Percentiles rank a stretch among this genome's conserved stretches.
Evolutionary conservation across 1,140 invertebrate genomes (phyloP).

Genomic region (Capitella teleta): DNA sequence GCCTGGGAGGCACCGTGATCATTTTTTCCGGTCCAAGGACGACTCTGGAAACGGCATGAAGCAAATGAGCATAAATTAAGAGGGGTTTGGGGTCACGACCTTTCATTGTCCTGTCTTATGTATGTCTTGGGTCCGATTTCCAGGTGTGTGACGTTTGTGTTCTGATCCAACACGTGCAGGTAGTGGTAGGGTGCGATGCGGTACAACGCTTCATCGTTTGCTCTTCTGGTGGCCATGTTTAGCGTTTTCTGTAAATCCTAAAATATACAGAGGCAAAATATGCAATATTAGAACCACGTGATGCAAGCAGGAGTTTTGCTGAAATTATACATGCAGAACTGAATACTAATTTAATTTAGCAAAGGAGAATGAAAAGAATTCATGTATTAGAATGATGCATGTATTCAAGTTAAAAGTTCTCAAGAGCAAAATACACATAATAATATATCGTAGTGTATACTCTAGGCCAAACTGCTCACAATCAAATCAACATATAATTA

Average conservation of each 20-base stretch:
- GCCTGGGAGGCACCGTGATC: slow-evolving; percentile 46
- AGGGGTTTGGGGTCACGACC: background rate
- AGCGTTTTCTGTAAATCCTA: background rate
- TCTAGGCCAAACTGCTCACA: no score
- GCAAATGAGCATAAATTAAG: no score
- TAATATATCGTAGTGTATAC: no score
- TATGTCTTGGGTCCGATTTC: slow-evolving; percentile 47
- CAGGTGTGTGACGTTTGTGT: slow-evolving; percentile 45
- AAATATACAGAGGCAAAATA: background rate
- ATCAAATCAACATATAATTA: no score
- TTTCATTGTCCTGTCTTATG: slow-evolving; percentile 45
- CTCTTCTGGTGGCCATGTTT: no score
- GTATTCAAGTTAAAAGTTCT: no score
- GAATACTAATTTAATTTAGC: no score
- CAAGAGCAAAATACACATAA: no score
- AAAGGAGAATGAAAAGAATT: no score
- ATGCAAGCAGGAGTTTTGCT: background rate
- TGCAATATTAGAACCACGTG: background rate
- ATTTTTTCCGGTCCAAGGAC: slow-evolving; percentile 42
- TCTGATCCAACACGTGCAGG: slow-evolving; percentile 48
- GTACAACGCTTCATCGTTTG: slow-evolving; percentile 31
- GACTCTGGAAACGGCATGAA: slow-evolving; percentile 21
- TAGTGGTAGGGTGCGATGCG: slow-evolving; percentile 45
- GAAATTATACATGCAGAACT: no score
- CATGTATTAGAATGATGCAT: no score